Evolutionary conservation across 2,797 vertebrate genomes (phyloP), one percentile per base, ranked within the genome.

Genomic region (Periparus ater): DNA sequence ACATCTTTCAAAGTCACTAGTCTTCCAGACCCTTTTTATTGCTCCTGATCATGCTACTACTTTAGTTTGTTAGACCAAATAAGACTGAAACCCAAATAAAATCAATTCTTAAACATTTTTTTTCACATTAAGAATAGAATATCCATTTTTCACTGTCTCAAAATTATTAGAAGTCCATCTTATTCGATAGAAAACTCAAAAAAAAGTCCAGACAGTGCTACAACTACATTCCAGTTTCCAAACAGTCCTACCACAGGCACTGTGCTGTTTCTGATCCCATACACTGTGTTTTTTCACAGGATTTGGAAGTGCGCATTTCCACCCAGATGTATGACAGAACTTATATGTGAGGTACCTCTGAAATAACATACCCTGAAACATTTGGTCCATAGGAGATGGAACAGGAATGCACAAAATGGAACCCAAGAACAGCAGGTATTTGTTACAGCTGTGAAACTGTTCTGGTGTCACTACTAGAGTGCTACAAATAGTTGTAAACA

Each of bases 241-340:
- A 78, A 40, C 60, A 60, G 10, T 50, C 50, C 54, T 60, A 1
- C 42, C 14, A 7, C 2, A 4, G 68, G n/a, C 34, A 30, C 38
- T 50, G 7, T 17, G 27, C 34, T 71, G 38, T 38, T 58, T 34
- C 78, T 88, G 27, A 18, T 47, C 45, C 61, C 38, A 3, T 3
- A 9, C 34, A 16, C 13, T 0, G 0, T 19, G 26, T 70, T 90
- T 78, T 36, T 65, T 74, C 77, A 11, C 11, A 14, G 53, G 11
- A 6, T 70, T 81, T 34, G 20, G 21, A 7, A 17, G 9, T 8
- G 9, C 7, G 1, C 14, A 19, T 88, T 89, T 60, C 55, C 79
- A 2, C 11, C 6, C 34, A 48, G 40, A 26, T 15, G 21, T 13
- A 26, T 26, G 25, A 50, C 60, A 79, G 32, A 40, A 38, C 16